phyloP scores from a whole-genome alignment of 2,113 vertebrate species.

The Perca fluviatilis region DNA sequence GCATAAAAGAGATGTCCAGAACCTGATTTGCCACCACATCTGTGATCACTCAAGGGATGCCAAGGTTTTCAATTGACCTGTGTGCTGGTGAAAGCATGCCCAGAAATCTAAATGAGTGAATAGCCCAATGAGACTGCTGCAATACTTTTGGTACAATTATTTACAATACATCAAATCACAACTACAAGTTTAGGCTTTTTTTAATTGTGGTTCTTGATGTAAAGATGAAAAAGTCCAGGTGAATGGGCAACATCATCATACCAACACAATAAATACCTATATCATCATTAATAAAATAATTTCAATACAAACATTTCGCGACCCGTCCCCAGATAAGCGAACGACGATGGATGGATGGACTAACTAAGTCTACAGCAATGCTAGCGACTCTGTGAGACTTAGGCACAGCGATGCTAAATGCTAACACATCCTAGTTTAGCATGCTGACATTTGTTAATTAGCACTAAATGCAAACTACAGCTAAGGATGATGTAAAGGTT shows the following conservation, averaged over 20 bases:
- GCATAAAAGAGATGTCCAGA: constrained; percentile 37
- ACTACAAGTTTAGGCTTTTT: not conserved
- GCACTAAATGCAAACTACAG: not conserved
- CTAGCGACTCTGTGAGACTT: not conserved
- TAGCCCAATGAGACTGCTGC: not conserved
- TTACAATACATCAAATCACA: not conserved
- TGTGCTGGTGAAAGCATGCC: not conserved
- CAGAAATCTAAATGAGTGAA: constrained; percentile 12
- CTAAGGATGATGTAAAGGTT: not conserved
- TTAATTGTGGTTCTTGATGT: not conserved
- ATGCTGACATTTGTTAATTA: not conserved
- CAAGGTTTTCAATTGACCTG: constrained; percentile 1
- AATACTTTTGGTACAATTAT: no score
- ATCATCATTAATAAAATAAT: not conserved
- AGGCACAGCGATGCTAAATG: not conserved
- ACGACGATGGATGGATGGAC: no score
- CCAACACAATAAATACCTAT: not conserved
- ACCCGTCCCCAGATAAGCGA: no score
- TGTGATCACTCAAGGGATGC: constrained; percentile 5
- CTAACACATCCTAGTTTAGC: not conserved
- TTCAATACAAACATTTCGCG: no score
- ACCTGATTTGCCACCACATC: constrained; percentile 26
- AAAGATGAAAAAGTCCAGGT: not conserved
- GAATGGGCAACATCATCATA: not conserved
- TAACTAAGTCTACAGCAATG: not conserved